phyloP scores from a whole-genome alignment of 1,140 invertebrate genomes.

The Camponotus pennsylvanicus region DNA sequence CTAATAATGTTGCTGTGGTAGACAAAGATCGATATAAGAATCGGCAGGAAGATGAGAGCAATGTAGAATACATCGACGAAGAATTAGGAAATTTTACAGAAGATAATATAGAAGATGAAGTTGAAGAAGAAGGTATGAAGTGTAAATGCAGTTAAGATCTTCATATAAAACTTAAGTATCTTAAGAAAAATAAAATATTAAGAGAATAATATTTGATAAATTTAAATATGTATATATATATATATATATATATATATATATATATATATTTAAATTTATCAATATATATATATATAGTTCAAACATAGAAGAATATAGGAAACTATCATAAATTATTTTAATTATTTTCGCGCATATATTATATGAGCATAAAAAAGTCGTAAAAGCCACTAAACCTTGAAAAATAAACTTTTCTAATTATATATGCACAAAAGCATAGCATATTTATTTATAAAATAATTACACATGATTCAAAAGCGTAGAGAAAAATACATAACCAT shows the following conservation, averaged over 20 bases:
- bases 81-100: conserved; percentile 58
- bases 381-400: neutral
- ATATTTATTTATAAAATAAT: conserved; percentile 10
- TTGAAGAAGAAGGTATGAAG: conserved; percentile 69
- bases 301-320: neutral
- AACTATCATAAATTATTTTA: neutral
- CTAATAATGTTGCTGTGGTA: conserved; percentile 41
- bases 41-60: conserved; percentile 57
- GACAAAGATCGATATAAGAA: conserved; percentile 66
- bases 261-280: no score
- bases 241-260: no score
- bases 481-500: neutral
- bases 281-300: neutral
- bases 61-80: conserved; percentile 64
- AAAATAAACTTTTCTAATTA: neutral
- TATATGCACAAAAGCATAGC: neutral
- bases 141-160: neutral
- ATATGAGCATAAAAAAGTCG: neutral
- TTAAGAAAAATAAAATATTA: neutral
- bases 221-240: neutral
- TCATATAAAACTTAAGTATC: neutral
- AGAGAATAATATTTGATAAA: neutral
- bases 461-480: neutral
- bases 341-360: neutral
- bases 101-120: conserved; percentile 70